Conservation (phyloP, 1,140 invertebrate genomes). For the Dendrolimus punctatus region DNA sequence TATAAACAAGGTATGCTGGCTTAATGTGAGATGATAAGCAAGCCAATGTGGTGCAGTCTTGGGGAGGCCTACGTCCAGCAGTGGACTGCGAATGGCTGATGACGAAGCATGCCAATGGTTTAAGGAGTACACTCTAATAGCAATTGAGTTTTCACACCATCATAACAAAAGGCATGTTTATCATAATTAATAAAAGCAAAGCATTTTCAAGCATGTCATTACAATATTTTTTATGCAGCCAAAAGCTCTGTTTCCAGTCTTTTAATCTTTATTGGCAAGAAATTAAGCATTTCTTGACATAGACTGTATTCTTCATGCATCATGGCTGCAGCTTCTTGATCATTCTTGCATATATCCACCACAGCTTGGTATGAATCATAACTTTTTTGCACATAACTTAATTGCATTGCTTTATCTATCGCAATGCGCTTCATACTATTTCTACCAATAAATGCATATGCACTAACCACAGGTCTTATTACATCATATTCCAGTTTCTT, state of each 20-base stretch:
- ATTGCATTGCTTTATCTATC: slow-evolving; percentile 75
- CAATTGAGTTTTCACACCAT: no score
- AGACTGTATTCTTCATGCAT: slow-evolving; percentile 82
- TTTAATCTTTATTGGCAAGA: slow-evolving; percentile 85
- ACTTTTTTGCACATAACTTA: slow-evolving; percentile 80
- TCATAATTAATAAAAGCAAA: no score
- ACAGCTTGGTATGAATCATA: slow-evolving; percentile 84
- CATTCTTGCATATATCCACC: slow-evolving; percentile 82
- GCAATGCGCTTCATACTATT: slow-evolving; percentile 85
- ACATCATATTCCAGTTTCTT: slow-evolving; percentile 78
- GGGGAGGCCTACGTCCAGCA: no score
- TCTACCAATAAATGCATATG: slow-evolving; percentile 86
- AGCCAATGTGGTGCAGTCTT: no score
- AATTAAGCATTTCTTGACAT: slow-evolving; percentile 85
- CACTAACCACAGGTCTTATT: slow-evolving; percentile 81
- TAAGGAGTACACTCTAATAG: no score
- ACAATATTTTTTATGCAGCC: slow-evolving; percentile 11
- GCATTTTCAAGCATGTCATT: not conserved
- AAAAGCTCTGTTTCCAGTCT: slow-evolving; percentile 46
- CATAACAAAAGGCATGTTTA: no score
- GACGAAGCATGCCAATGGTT: no score
- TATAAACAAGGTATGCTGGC: no score
- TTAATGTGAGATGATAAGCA: no score
- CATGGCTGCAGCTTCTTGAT: slow-evolving; percentile 77
- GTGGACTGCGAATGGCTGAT: no score